These are phyloP conservation scores for Heliconius ethilla DNA, from an alignment of 2,888 invertebrate species.

Conservation along the genomic window DNA sequence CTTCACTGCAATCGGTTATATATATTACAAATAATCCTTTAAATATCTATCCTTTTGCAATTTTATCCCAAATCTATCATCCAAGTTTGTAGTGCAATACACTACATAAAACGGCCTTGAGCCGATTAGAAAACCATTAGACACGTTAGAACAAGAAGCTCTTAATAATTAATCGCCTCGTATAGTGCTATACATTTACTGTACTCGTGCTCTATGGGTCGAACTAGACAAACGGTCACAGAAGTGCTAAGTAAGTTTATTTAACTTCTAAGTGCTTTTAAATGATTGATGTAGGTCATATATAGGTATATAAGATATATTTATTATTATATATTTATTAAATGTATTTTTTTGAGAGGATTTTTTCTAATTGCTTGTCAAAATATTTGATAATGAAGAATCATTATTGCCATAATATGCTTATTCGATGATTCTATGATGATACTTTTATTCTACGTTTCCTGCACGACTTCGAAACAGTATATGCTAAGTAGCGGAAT, in stretches of 20 bases:
- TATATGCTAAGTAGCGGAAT: too few species aligned
- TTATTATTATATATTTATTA: background rate
- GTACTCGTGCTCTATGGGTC: slow-evolving; percentile 2
- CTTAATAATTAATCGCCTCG: slow-evolving; percentile 23
- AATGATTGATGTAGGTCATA: slow-evolving; percentile 8
- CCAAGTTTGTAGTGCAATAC: background rate
- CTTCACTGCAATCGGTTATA: too few species aligned
- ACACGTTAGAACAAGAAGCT: slow-evolving; percentile 23
- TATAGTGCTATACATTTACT: slow-evolving; percentile 20
- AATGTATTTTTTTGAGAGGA: background rate
- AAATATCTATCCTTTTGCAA: too few species aligned
- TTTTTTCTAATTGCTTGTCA: background rate
- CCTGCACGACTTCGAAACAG: too few species aligned
- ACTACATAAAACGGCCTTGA: slow-evolving; percentile 8
- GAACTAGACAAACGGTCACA: slow-evolving; percentile 13
- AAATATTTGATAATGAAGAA: too few species aligned
- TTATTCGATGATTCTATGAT: too few species aligned
- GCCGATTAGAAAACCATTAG: slow-evolving; percentile 30
- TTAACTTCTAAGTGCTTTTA: slow-evolving; percentile 1
- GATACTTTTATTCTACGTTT: too few species aligned
- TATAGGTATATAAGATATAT: background rate
- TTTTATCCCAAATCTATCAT: background rate
- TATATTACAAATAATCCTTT: too few species aligned
- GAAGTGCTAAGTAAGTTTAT: slow-evolving; percentile 19
- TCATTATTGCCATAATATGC: too few species aligned